These are phyloP conservation scores for Serranus cabrilla DNA, from an alignment of 2,797 vertebrate genomes.

Conservation along the genomic window DNA sequence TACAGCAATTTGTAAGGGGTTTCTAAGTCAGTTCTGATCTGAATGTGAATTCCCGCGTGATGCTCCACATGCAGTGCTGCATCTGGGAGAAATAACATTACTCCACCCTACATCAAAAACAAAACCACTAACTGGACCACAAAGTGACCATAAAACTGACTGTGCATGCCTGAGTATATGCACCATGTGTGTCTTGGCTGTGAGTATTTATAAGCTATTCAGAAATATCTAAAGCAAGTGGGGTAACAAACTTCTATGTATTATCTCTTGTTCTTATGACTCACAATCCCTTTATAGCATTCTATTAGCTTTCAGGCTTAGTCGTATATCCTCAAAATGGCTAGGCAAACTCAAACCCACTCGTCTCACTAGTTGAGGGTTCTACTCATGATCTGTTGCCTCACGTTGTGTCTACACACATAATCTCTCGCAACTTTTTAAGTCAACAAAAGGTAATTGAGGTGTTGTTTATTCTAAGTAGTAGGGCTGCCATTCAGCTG, in stretches of 20 bases:
- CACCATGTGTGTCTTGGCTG: not conserved
- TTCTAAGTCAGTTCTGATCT: not conserved
- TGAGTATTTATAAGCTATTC: not conserved
- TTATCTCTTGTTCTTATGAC: conserved; percentile 8
- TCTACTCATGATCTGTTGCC: conserved; percentile 32
- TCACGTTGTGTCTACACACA: conserved; percentile 16
- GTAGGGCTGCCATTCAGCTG: conserved; percentile 45
- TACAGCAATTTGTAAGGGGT: not conserved
- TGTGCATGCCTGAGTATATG: not conserved
- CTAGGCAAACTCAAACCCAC: conserved; percentile 6
- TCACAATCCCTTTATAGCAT: not conserved
- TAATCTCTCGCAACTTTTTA: conserved; percentile 32
- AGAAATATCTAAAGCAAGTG: not conserved
- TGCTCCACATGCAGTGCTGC: not conserved
- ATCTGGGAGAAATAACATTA: not conserved
- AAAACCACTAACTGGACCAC: not conserved
- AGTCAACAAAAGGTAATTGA: conserved; percentile 54
- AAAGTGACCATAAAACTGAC: not conserved
- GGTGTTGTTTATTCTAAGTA: conserved; percentile 50
- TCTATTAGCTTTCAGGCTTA: conserved; percentile 36
- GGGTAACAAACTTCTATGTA: conserved; percentile 6
- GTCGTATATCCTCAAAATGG: conserved; percentile 20
- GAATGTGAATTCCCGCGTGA: not conserved
- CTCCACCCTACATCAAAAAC: not conserved
- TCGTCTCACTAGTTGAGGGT: conserved; percentile 13